A percentile compares a stretch with the other conserved stretches of the same genome.
These are phyloP conservation scores for Stomorhina lunata DNA, from an alignment of 2,888 invertebrate species.

Conservation along the genomic window DNA sequence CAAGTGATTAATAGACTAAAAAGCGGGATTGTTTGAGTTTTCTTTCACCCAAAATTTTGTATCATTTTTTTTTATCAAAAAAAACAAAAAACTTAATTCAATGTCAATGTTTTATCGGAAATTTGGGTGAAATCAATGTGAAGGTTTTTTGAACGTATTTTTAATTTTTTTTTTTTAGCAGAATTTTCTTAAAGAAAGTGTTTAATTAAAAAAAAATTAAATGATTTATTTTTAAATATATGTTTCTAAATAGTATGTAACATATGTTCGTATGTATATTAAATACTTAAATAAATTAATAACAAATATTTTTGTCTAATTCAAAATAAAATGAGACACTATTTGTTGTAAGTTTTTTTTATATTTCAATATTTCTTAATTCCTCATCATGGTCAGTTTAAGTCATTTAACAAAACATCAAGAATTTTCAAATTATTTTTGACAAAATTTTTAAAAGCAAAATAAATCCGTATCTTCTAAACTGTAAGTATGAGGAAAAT, in stretches of 20 bases:
- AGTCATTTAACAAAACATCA: too few relatives aligned
- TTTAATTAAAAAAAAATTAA: background rate
- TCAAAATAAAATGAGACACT: conserved; percentile 62
- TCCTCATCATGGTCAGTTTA: too few relatives aligned
- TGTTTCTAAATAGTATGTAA: background rate
- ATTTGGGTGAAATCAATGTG: conserved; percentile 27
- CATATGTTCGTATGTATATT: background rate
- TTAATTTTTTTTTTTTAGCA: conserved; percentile 20
- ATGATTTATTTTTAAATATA: background rate
- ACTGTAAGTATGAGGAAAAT: too few relatives aligned
- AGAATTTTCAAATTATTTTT: too few relatives aligned
- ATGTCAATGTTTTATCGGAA: conserved; percentile 49
- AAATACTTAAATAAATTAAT: background rate
- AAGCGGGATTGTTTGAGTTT: conserved; percentile 1
- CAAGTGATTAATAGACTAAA: too few relatives aligned
- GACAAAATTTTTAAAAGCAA: too few relatives aligned
- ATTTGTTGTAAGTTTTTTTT: conserved; percentile 64
- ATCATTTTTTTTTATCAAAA: too few relatives aligned
- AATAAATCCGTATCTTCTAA: too few relatives aligned
- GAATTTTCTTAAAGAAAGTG: background rate
- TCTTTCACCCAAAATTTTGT: background rate
- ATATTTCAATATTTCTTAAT: too few relatives aligned
- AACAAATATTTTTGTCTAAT: conserved; percentile 12
- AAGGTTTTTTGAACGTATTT: conserved; percentile 13
- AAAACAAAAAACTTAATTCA: conserved; percentile 33